Percentiles rank a stretch among this genome's conserved stretches.
Conservation (phyloP, 2,113 vertebrate genomes). For the Camelus dromedarius region DNA sequence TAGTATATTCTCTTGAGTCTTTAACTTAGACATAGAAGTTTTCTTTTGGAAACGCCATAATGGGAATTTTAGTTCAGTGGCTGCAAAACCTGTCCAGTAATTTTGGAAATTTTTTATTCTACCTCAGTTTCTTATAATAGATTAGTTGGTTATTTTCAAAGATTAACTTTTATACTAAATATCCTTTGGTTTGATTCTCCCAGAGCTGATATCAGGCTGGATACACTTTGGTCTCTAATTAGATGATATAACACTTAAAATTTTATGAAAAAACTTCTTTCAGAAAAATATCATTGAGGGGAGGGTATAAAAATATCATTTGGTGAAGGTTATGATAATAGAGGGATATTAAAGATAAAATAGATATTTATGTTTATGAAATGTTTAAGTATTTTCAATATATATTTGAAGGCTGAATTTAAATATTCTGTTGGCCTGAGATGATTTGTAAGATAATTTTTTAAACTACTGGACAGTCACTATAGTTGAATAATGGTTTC, state of each 20-base stretch:
- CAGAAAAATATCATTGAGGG: slow-evolving; percentile 33
- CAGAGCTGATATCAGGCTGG: neutral
- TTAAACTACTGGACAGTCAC: slow-evolving; percentile 1
- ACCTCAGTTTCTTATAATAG: slow-evolving; percentile 25
- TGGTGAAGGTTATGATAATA: slow-evolving; percentile 31
- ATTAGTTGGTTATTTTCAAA: slow-evolving; percentile 61
- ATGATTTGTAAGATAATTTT: slow-evolving; percentile 52
- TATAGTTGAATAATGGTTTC: slow-evolving; percentile 43
- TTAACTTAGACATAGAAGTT: slow-evolving; percentile 48
- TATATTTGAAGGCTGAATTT: slow-evolving; percentile 56
- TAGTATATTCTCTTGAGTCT: slow-evolving; percentile 43
- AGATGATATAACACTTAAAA: slow-evolving; percentile 32
- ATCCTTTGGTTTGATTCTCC: slow-evolving; percentile 44
- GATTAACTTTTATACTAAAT: slow-evolving; percentile 27
- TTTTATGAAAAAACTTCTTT: slow-evolving; percentile 53
- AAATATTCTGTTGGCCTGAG: slow-evolving; percentile 52
- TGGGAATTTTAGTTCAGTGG: slow-evolving; percentile 37
- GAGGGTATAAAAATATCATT: slow-evolving; percentile 9
- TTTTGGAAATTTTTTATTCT: slow-evolving; percentile 29
- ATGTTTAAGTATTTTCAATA: slow-evolving; percentile 22
- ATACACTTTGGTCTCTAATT: slow-evolving; percentile 35
- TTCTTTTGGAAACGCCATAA: slow-evolving; percentile 48
- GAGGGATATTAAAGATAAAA: slow-evolving; percentile 38
- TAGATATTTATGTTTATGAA: neutral
- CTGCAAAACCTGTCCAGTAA: neutral